Evolutionary conservation across 2,797 vertebrate species (phyloP).

Genomic region (Meriones psammophilus): DNA sequence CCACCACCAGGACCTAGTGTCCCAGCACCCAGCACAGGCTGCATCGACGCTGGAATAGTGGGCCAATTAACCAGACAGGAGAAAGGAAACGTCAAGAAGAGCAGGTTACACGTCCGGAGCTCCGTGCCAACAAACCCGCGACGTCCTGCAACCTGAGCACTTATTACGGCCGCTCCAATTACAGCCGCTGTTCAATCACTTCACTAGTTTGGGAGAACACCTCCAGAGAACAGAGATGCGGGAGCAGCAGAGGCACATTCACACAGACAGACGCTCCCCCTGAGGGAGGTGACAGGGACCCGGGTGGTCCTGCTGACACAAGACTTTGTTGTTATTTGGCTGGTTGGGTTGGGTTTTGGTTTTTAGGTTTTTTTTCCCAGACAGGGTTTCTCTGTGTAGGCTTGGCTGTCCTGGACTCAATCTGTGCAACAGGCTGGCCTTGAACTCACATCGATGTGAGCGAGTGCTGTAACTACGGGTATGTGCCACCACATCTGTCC

Average conservation of each 20-base stretch:
- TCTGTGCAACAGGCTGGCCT: no score
- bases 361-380: no score
- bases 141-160: background rate
- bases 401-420: no score
- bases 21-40: background rate
- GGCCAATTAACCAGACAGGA: background rate
- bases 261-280: background rate
- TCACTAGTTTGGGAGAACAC: background rate
- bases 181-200: background rate
- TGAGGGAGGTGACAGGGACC: background rate
- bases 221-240: background rate
- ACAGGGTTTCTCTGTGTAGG: no score
- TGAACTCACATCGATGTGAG: no score
- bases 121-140: background rate
- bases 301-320: background rate
- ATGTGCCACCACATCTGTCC: no score
- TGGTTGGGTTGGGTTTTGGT: no score
- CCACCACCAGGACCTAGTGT: background rate
- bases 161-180: background rate
- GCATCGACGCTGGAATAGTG: background rate
- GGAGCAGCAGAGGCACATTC: background rate
- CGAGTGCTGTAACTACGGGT: no score
- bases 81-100: constrained; percentile 19
- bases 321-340: background rate
- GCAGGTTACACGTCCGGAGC: background rate